phyloP scores from a whole-genome alignment of 2,113 vertebrate species.

The Ptilorrhoa leucosticta region DNA sequence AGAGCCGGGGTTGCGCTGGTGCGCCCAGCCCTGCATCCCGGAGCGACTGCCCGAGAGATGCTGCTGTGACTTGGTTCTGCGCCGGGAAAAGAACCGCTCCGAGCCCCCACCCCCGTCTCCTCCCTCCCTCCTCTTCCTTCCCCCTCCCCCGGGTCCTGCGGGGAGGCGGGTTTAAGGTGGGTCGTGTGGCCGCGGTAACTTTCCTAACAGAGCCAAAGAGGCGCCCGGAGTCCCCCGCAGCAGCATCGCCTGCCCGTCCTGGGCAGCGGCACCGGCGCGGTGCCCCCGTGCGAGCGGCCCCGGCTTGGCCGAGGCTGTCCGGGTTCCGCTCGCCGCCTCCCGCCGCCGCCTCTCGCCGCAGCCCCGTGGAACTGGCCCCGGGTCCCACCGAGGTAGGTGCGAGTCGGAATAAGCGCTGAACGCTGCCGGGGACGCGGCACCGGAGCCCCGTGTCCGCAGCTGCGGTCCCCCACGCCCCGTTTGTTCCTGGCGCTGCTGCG shows the following conservation, averaged over 20 bases:
- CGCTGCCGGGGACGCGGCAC: not conserved
- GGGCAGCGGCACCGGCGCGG: not conserved
- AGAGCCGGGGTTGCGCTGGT: not conserved
- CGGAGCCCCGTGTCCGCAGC: not conserved
- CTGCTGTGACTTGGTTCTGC: not conserved
- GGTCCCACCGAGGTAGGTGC: constrained; percentile 19
- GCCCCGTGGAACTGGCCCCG: not conserved
- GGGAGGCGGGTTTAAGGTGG: constrained; percentile 67
- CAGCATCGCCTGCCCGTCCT: not conserved
- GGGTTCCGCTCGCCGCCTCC: not conserved
- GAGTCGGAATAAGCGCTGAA: not conserved
- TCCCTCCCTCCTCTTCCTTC: not conserved
- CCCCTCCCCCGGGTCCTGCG: constrained; percentile 39
- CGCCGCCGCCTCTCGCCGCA: not conserved
- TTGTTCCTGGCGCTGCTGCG: not conserved
- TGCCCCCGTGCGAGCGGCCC: not conserved
- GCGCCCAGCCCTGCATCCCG: not conserved
- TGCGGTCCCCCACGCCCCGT: not conserved
- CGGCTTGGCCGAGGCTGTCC: not conserved
- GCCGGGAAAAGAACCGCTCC: not conserved
- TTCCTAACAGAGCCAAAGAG: constrained; percentile 56
- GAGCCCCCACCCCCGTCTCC: constrained; percentile 41
- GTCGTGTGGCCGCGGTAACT: constrained; percentile 63
- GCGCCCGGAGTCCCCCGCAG: constrained; percentile 3
- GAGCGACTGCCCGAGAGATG: not conserved